Evolutionary conservation across 2,797 vertebrate genomes (phyloP), one percentile per base, ranked within the genome.

Genomic region (Manis crassicaudata): DNA sequence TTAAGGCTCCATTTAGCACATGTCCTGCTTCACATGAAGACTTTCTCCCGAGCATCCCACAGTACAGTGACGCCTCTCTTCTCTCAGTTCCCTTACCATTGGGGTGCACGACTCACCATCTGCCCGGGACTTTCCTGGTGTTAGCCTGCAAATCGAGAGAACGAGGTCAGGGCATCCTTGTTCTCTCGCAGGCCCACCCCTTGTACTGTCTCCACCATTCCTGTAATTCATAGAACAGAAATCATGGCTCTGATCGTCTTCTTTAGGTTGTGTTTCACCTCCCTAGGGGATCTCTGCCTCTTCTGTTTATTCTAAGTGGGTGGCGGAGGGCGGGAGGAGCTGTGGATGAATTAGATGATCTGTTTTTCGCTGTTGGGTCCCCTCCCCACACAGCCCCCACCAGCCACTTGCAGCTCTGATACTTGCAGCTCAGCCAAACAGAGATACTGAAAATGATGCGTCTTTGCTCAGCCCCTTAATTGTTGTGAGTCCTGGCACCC

Each of bases 141-240:
- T 72, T 54, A 43, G 11, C 4, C 67, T 20, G 17, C 20, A 29
- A 32, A 29, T 35, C 35, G 35, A 35, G 35, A 35, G 35, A 35
- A 35, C 35, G 35, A 35, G 35, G 35, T 35, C 35, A 6, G 52
- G 35, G 21, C 6, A 11, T 27, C 68, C 54, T 87, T 43, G 0
- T 0, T 9, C 21, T 16, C 50, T 54, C 27, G 12, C 50, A 8
- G 27, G 21, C 8, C 4, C 7, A 12, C 63, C 4, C 10, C 32
- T 1, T 14, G 18, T 7, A 5, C 2, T 9, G 3, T 72, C 4
- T 43, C 6, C 40, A 4, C 17, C 5, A 4, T 32, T 37, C 25
- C 25, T 18, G 50, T 46, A 56, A 40, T 35, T 23, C 1, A 1
- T 0, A 54, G 77, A 35, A 8, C 25, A 8, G 5, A 65, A 46